Evolutionary conservation across 2,888 invertebrate genomes (phyloP), one percentile per base, ranked within the genome.

Genomic region (Yponomeuta cagnagella): DNA sequence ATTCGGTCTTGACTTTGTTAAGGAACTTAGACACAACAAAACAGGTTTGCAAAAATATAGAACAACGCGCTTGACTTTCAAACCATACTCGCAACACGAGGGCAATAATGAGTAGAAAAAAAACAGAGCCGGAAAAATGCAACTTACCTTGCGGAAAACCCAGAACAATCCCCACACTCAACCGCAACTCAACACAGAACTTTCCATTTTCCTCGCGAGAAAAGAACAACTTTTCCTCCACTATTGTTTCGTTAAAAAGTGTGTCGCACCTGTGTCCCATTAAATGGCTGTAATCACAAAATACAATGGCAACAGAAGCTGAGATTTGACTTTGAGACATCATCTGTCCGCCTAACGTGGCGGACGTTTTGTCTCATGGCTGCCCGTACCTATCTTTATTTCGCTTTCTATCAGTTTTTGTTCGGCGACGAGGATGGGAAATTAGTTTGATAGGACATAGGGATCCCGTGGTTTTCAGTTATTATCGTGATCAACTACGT

Each of bases 261-360:
- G 10, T 31, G 65, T 31, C 30, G 65, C 65, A 65, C 65, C 65
- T 65, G 65, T 31, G 65, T 65, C 65, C 65, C 65, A 65, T 65
- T 65, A 65, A 65, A 65, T 65, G 65, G 65, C 65, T 5, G 65
- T 8, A 65, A 65, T 65, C 65, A 58, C 52, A 58, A 58, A 58
- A 58, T 58, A 12, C 15, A 15, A 58, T 12, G 15, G 15, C 15
- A 58, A 58, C 52, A 58, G 52, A 58, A 58, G 52, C 6, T 43
- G 5, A 5, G 43, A 43, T 43, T 43, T 5, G 12, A 15, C 52
- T 58, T 58, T 58, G 15, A 58, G 12, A 15, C 43, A 43, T 58
- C 3, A 58, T 12, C 5, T 4, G 1, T 15, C 12, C 15, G 52
- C 15, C 4, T 15, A 58, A 15, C 1, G 12, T 15, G 5, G 43